Percentiles rank a stretch among this genome's conserved stretches.
Evolutionary conservation across 2,888 invertebrate species (phyloP).

Genomic region (Spisula subtruncata): DNA sequence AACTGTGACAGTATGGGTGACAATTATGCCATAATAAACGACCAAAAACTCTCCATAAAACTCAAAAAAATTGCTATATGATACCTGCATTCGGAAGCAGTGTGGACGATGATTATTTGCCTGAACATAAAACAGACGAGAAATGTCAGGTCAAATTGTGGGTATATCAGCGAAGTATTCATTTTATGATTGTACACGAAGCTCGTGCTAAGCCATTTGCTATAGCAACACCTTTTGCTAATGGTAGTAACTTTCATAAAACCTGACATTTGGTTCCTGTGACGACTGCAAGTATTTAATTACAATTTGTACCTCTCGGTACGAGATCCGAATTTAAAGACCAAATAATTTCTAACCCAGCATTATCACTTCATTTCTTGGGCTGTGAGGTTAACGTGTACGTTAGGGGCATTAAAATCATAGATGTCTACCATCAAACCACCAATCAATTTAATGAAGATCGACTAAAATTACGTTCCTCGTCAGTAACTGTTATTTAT

Average conservation of each 20-base stretch:
- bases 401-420: too few relatives aligned
- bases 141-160: not conserved
- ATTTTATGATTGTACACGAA: not conserved
- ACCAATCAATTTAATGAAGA: too few relatives aligned
- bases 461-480: too few relatives aligned
- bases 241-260: not conserved
- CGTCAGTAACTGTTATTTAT: too few relatives aligned
- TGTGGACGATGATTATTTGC: not conserved
- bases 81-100: not conserved
- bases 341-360: too few relatives aligned
- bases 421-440: too few relatives aligned
- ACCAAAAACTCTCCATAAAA: too few relatives aligned
- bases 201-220: not conserved
- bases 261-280: not conserved
- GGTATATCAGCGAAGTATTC: not conserved
- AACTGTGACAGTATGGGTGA: not conserved
- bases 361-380: too few relatives aligned
- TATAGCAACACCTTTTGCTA: not conserved
- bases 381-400: too few relatives aligned
- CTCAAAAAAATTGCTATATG: too few relatives aligned
- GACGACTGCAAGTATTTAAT: not conserved
- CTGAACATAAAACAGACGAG: not conserved
- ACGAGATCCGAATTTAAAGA: not conserved
- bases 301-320: not conserved
- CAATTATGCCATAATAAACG: slow-evolving; percentile 1